Evolutionary conservation across 2,888 invertebrate genomes (phyloP), one percentile per base, ranked within the genome.

Genomic region (Petrophora chlorosata): DNA sequence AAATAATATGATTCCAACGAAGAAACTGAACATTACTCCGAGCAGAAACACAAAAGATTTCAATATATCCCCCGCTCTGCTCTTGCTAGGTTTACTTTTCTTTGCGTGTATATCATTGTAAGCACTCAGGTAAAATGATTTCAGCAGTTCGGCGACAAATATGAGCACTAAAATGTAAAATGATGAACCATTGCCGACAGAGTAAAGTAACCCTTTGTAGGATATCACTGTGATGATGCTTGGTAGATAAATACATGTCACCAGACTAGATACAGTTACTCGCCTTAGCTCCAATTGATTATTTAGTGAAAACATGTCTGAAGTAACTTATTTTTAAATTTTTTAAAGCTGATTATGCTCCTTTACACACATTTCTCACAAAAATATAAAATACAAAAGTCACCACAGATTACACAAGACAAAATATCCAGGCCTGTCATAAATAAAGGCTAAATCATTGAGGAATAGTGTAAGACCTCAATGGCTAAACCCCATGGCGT

Each of bases 181-280:
- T 3, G 90, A 88, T 9, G 89, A 84, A 14, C 80, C 92, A 56
- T 91, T 92, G 44, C 93, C 94, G 15, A 94, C 88, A 25, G 91
- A 90, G 63, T 93, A 93, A 5, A 94, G 78, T 40, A 91, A 84
- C 14, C 92, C 91, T 58, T 88, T 92, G 65, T 91, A 91, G 14
- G 92, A 90, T 61, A 94, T 79, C 23, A 92, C 79, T 42, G 92
- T 87, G 22, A 93, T 70, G 51, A 93, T 89, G 49, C 87, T 86
- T 2, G 93, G 91, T 58, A 94, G 82, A 67, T 93, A 94, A 75
- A 93, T 89, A 65, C 93, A 93, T 25, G 93, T 92, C 56, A 92
- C 80, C 19, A 92, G 80, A 73, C 92, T 91, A 23, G 92, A 91
- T 59, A 92, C 69, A 7, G 84, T 86, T 23, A 85, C 73, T 73